Conservation (phyloP, 2,113 vertebrate genomes). For the Poeciliopsis turrubarensis region DNA sequence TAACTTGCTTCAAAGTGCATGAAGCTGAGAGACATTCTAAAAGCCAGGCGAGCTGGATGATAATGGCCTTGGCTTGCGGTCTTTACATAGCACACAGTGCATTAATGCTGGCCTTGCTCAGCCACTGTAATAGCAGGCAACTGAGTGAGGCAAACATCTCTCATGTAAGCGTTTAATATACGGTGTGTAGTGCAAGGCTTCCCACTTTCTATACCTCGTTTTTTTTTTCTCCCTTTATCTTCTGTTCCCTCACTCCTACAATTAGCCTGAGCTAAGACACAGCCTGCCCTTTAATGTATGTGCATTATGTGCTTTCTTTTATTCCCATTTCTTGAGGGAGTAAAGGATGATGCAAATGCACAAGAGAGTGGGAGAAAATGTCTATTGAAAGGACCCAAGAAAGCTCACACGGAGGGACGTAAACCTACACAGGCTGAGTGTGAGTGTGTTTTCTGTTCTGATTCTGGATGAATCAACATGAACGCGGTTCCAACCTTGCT, state of each 20-base stretch:
- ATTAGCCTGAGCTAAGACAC: slow-evolving; percentile 42
- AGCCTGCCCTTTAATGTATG: slow-evolving; percentile 38
- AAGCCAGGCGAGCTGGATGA: slow-evolving; percentile 46
- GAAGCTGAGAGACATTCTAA: slow-evolving; percentile 46
- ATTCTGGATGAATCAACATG: slow-evolving; percentile 13
- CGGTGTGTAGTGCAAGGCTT: slow-evolving; percentile 8
- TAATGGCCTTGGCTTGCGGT: slow-evolving; percentile 61
- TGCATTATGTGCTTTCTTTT: slow-evolving; percentile 12
- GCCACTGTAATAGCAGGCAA: slow-evolving; percentile 41
- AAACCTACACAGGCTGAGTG: slow-evolving; percentile 1
- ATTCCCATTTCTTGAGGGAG: slow-evolving; percentile 24
- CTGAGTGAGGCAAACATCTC: slow-evolving; percentile 21
- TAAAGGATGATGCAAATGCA: slow-evolving; percentile 22
- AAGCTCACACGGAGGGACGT: slow-evolving; percentile 13
- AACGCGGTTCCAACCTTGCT: slow-evolving; percentile 87
- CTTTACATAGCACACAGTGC: slow-evolving; percentile 56
- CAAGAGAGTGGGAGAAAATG: slow-evolving; percentile 10
- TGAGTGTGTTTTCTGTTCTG: slow-evolving; percentile 24
- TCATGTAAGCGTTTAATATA: slow-evolving; percentile 37
- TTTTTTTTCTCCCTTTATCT: neutral
- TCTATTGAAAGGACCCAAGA: slow-evolving; percentile 36
- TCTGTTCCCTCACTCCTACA: slow-evolving; percentile 14
- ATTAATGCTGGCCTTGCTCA: slow-evolving; percentile 55
- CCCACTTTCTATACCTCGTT: slow-evolving; percentile 22
- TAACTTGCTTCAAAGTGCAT: slow-evolving; percentile 47